phyloP scores from a whole-genome alignment of 2,113 vertebrate genomes.

The Cheirogaleus medius region DNA sequence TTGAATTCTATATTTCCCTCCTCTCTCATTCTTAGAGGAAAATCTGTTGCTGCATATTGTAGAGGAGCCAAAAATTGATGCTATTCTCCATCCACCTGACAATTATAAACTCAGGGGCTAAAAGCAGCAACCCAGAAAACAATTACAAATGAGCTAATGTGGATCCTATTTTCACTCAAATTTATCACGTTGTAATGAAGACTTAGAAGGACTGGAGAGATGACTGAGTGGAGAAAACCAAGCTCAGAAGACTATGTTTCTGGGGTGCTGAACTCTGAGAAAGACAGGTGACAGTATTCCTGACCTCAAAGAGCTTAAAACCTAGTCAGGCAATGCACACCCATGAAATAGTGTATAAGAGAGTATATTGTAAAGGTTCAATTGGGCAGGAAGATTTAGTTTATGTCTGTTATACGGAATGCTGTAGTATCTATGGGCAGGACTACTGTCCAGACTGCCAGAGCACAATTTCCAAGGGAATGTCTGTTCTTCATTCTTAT shows the following conservation, averaged over 20 bases:
- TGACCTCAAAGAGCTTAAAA: not conserved
- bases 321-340: not conserved
- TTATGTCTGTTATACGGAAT: not conserved
- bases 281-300: not conserved
- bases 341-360: not conserved
- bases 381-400: not conserved
- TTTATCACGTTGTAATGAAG: constrained; percentile 3
- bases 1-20: not conserved
- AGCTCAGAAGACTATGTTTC: not conserved
- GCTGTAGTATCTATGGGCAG: not conserved
- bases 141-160: not conserved
- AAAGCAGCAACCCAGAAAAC: constrained; percentile 13
- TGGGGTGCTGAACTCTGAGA: not conserved
- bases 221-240: not conserved
- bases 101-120: not conserved
- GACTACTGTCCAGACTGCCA: constrained; percentile 43
- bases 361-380: not conserved
- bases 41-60: not conserved
- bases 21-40: not conserved
- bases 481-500: constrained; percentile 54
- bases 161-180: not conserved
- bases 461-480: constrained; percentile 41
- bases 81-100: not conserved
- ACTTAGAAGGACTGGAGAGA: not conserved
- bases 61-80: not conserved